A percentile compares a stretch with the other conserved stretches of the same genome.
Conservation (phyloP, 2,113 vertebrate species). For the Polypterus bichir region DNA sequence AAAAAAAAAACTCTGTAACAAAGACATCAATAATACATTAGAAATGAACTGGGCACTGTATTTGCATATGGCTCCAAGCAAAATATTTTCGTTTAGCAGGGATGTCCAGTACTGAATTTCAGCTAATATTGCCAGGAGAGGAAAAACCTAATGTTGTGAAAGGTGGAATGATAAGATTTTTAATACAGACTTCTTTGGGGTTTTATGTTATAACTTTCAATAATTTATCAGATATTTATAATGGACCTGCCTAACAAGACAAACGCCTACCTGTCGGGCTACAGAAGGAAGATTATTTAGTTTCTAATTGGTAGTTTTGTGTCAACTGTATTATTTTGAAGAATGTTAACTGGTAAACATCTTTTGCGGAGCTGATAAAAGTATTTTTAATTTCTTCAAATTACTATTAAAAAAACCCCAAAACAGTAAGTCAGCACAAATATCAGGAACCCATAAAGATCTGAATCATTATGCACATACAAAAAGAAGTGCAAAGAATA, state of each 20-base stretch:
- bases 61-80: constrained; percentile 63
- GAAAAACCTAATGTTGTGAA: constrained; percentile 13
- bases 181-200: constrained; percentile 27
- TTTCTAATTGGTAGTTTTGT: too few relatives aligned
- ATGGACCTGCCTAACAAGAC: constrained; percentile 17
- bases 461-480: too few relatives aligned
- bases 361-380: too few relatives aligned
- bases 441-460: too few relatives aligned
- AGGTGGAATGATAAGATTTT: constrained; percentile 8
- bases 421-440: too few relatives aligned
- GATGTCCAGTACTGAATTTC: constrained; percentile 49
- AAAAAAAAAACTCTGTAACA: constrained; percentile 35
- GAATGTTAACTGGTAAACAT: too few relatives aligned
- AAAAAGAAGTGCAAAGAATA: too few relatives aligned
- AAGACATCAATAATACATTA: constrained; percentile 40
- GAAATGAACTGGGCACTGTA: constrained; percentile 59
- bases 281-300: too few relatives aligned
- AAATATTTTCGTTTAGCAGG: constrained; percentile 57
- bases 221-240: constrained; percentile 36
- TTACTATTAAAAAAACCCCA: constrained; percentile 8
- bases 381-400: too few relatives aligned
- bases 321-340: too few relatives aligned
- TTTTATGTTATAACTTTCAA: constrained; percentile 30
- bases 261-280: constrained; percentile 19
- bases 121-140: constrained; percentile 47